Evolutionary conservation across 2,888 invertebrate species (phyloP).

Genomic region (Ectemnius cavifrons): DNA sequence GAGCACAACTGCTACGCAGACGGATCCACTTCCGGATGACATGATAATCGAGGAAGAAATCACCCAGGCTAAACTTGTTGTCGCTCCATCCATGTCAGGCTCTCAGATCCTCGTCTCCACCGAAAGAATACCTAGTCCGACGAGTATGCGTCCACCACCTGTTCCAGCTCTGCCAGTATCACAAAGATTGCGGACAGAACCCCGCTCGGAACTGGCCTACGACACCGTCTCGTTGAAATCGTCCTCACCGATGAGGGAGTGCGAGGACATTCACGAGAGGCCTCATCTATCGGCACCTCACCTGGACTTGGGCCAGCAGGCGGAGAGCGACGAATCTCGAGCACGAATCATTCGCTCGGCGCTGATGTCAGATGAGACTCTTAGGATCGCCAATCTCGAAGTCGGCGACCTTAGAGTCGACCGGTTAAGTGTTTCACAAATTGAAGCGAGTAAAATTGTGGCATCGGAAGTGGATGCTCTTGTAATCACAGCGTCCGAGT

Average conservation of each 20-base stretch:
- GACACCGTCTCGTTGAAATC: slow-evolving; percentile 52
- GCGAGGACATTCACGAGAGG: slow-evolving; percentile 36
- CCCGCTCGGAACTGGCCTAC: slow-evolving; percentile 3
- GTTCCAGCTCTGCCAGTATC: slow-evolving; percentile 66
- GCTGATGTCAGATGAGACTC: slow-evolving; percentile 67
- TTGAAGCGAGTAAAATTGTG: slow-evolving; percentile 88
- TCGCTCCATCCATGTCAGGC: slow-evolving; percentile 71
- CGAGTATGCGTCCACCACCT: slow-evolving; percentile 54
- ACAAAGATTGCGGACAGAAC: slow-evolving; percentile 34
- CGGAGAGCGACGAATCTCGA: slow-evolving; percentile 35
- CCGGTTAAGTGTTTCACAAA: slow-evolving; percentile 86
- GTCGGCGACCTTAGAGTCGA: slow-evolving; percentile 89
- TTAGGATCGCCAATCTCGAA: slow-evolving; percentile 83
- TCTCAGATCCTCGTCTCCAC: slow-evolving; percentile 74
- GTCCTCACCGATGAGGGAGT: slow-evolving; percentile 43
- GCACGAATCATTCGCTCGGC: slow-evolving; percentile 50
- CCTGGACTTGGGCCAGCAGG: slow-evolving; percentile 30
- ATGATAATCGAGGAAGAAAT: slow-evolving; percentile 78
- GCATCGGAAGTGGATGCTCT: slow-evolving; percentile 90
- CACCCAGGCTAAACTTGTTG: slow-evolving; percentile 72
- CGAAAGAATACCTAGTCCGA: slow-evolving; percentile 71
- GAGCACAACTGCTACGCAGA: slow-evolving; percentile 90
- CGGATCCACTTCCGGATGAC: slow-evolving; percentile 90
- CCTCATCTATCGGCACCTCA: slow-evolving; percentile 55
- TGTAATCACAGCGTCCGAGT: slow-evolving; percentile 85